phyloP scores from a whole-genome alignment of 1,140 invertebrate genomes.

The Drosophila arawakana region DNA sequence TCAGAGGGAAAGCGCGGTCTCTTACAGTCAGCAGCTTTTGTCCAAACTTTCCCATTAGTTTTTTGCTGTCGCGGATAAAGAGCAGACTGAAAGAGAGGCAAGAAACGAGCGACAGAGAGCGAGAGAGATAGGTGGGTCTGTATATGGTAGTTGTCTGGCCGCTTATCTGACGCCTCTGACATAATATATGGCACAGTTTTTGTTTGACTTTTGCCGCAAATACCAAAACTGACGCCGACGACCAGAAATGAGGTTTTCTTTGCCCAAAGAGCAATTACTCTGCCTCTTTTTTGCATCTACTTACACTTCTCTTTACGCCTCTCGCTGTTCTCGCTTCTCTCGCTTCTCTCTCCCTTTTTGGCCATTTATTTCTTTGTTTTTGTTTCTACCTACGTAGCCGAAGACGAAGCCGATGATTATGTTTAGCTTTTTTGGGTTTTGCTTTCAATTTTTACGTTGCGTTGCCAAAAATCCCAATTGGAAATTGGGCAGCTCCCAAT shows the following conservation, averaged over 20 bases:
- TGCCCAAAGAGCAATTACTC: slow-evolving; percentile 61
- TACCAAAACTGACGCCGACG: slow-evolving; percentile 15
- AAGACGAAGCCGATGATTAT: slow-evolving; percentile 52
- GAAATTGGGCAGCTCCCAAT: slow-evolving; percentile 19
- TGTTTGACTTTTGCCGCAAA: slow-evolving; percentile 63
- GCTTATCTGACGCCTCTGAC: slow-evolving; percentile 80
- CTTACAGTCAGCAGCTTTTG: too few relatives aligned
- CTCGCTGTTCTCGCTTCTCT: not conserved
- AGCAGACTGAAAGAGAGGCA: not conserved
- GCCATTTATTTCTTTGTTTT: not conserved
- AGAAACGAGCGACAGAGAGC: not conserved
- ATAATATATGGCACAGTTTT: slow-evolving; percentile 76
- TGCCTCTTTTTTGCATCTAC: not conserved
- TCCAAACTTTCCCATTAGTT: not conserved
- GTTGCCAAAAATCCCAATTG: slow-evolving; percentile 39
- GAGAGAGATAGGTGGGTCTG: not conserved
- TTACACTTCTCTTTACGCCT: too few relatives aligned
- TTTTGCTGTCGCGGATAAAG: slow-evolving; percentile 16
- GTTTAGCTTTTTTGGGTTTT: slow-evolving; percentile 34
- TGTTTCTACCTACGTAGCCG: slow-evolving; percentile 43
- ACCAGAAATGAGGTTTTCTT: slow-evolving; percentile 49
- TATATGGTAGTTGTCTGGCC: slow-evolving; percentile 41
- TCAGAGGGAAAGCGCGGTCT: too few relatives aligned
- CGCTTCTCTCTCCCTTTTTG: not conserved
- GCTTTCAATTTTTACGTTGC: slow-evolving; percentile 62